Evolutionary conservation across 2,888 invertebrate genomes (phyloP), one percentile per base, ranked within the genome.

Genomic region (Ormyrus rosae): DNA sequence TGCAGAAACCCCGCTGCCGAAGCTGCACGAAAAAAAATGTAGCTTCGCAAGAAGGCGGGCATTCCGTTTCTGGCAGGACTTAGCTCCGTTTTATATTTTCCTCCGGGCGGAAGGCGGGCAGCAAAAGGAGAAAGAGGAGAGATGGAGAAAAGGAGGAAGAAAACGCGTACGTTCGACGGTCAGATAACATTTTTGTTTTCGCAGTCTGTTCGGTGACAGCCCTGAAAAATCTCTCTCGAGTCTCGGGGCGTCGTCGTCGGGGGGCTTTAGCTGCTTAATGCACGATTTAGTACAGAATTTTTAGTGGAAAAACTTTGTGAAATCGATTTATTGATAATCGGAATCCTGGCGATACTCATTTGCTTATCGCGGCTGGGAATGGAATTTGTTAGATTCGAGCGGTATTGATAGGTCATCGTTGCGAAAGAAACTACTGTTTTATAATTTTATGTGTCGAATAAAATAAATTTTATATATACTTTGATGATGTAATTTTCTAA

Each of bases 131-230:
- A 55, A 55, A 51, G 9, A 2, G 10, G 53, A 48, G 19, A 65
- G 6, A 19, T 46, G 11, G 45, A 51, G 68, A 34, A 34, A 34
- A 34, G 34, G 75, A 51, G 46, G 7, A 45, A 10, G 45, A 74
- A 50, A 56, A 67, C 60, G 67, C 19, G 50, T 65, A 51, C 7
- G 48, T n/a, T 51, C 51, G 67, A 13, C 58, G 13, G 7, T 56
- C 64, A 50, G 56, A 58, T 64, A 64, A 70, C 0, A 70, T 77
- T 77, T 77, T 70, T 63, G 63, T 53, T 60, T 61, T 76, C n/a
- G 55, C 48, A 19, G 50, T 61, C 45, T 45, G 13, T 60, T 50
- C 50, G n/a, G 50, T 60, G 60, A 70, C 50, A 60, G 5, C 6
- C 6, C 46, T 6, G 50, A 45, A 61, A 50, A 72, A 53, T 61